A percentile compares a stretch with the other conserved stretches of the same genome.
These are phyloP conservation scores for Mycteria americana DNA, from an alignment of 2,797 vertebrate species.

Conservation along the genomic window DNA sequence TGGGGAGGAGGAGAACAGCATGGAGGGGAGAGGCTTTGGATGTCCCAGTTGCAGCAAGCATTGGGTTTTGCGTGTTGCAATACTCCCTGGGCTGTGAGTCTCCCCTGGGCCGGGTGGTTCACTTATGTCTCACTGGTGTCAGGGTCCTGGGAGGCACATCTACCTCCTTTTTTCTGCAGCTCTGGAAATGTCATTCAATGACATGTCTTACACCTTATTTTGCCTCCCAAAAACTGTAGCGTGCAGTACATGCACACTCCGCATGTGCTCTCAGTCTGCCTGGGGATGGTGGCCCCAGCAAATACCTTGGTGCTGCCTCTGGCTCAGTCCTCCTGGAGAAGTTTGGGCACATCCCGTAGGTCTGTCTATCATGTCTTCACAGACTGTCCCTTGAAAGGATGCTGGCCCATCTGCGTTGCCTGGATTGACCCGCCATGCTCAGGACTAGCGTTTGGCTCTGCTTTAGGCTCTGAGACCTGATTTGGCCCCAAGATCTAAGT, in stretches of 20 bases:
- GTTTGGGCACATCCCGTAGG: not conserved
- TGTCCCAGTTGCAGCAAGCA: not conserved
- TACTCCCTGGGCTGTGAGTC: not conserved
- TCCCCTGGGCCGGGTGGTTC: not conserved
- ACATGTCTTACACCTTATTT: not conserved
- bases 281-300: not conserved
- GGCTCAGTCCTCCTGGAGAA: not conserved
- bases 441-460: not conserved
- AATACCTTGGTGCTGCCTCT: not conserved
- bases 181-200: not conserved
- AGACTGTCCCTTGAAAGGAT: not conserved
- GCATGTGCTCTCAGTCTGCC: not conserved
- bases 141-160: not conserved
- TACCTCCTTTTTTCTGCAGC: not conserved
- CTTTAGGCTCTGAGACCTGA: not conserved
- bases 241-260: not conserved
- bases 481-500: not conserved
- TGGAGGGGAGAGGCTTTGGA: not conserved
- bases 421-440: not conserved
- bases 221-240: too few species aligned
- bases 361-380: not conserved
- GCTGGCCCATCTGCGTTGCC: rapidly evolving
- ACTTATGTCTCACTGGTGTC: not conserved
- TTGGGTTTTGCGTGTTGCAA: not conserved
- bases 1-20: not conserved